phyloP scores from a whole-genome alignment of 2,888 invertebrate genomes.

The Epirrhoe tristata region DNA sequence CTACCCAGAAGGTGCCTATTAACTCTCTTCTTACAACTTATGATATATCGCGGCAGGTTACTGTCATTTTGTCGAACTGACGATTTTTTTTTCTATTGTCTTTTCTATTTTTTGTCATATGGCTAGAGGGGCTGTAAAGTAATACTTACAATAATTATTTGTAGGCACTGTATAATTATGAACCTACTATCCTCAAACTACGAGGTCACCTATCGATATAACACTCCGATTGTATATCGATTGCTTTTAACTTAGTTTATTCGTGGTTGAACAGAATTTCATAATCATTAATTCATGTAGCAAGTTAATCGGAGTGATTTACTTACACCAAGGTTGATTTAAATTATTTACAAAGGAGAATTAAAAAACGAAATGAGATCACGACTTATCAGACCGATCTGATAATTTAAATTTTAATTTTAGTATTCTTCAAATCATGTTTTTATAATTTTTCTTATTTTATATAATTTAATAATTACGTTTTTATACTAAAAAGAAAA shows the following conservation, averaged over 20 bases:
- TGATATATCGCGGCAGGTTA: too few species aligned
- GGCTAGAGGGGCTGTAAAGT: background rate
- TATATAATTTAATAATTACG: too few species aligned
- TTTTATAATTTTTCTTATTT: too few species aligned
- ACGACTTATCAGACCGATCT: too few species aligned
- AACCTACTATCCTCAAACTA: background rate
- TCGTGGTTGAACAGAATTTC: slow-evolving; percentile 14
- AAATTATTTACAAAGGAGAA: background rate
- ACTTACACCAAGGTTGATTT: slow-evolving; percentile 14
- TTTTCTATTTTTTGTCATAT: too few species aligned
- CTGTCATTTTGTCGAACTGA: too few species aligned
- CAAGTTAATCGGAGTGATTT: slow-evolving; percentile 22
- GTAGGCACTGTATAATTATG: background rate
- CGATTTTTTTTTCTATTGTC: too few species aligned
- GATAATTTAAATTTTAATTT: too few species aligned
- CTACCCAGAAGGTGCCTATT: too few species aligned
- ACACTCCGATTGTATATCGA: slow-evolving; percentile 30
- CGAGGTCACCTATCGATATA: slow-evolving; percentile 11
- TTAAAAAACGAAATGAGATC: background rate
- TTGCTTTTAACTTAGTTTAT: slow-evolving; percentile 17
- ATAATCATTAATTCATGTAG: slow-evolving; percentile 29
- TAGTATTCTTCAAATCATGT: too few species aligned
- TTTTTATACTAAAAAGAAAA: too few species aligned
- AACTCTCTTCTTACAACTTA: too few species aligned
- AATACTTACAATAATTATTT: background rate